Evolutionary conservation across 1,140 invertebrate species (phyloP), one percentile per base, ranked within the genome.

Genomic region (Saccostrea glomerata): DNA sequence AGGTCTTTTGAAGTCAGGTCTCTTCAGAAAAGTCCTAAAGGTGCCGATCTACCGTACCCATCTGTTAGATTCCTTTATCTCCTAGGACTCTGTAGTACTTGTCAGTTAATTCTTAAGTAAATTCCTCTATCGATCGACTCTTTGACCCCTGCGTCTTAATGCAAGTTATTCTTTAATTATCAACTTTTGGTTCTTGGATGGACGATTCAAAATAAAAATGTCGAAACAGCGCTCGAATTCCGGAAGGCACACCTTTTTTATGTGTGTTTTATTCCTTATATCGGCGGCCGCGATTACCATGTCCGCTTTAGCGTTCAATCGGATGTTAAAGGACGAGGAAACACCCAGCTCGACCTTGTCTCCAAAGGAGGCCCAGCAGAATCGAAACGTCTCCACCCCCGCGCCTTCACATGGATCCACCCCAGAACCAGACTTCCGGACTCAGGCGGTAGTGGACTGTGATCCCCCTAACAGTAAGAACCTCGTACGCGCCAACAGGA

Each of bases 211-310:
- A 77, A 15, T n/a, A 63, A 63, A 63, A 63, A 63, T 36, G 70
- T 23, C 70, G 11, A 25, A 23, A 3, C 25, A 36, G 25, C 70
- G 23, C 25, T 77, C 70, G 4, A 77, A 77, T 25, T 77, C 70
- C 23, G 70, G 70, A 15, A 77, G 70, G 30, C 70, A 77, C 13
- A 77, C 70, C 15, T 77, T 23, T 36, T 77, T 77, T 77, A 77
- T 77, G 70, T 77, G 70, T 36, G 25, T 77, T 4, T 36, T 77
- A 36, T 77, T 77, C 25, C 15, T 77, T 23, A 77, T 77, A 25
- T 36, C 70, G 30, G 70, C 70, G 11, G 70, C 70, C 2, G 70
- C 70, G 11, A 77, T 77, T 40, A 36, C 30, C 0, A 77, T 77
- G 70, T 77, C 70, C 13, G 70, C 70, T 5, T 2, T 77, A 17